Conservation (phyloP, 64 coral and sea anemone species). For the Montipora sp. region DNA sequence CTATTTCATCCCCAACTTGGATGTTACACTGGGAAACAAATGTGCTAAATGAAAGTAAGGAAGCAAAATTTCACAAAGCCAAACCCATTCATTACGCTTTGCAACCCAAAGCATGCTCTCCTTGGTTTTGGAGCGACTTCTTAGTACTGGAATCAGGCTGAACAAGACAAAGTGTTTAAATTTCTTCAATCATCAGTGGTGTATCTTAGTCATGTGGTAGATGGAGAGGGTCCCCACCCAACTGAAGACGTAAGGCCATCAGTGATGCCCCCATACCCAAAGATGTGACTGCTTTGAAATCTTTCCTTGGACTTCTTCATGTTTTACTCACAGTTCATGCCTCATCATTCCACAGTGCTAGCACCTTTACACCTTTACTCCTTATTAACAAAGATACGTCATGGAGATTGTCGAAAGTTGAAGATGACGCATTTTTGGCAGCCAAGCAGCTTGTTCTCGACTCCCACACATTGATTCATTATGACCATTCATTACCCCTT, state of each 20-base stretch:
- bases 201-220: conserved; percentile 13
- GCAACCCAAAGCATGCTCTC: conserved; percentile 32
- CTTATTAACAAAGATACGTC: conserved; percentile 14
- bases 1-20: background rate
- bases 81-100: conserved; percentile 45
- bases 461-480: conserved; percentile 60
- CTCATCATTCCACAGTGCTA: conserved; percentile 61
- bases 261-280: conserved; percentile 1
- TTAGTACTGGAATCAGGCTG: background rate
- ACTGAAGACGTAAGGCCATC: conserved; percentile 33
- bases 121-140: conserved; percentile 56
- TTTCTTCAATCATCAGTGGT: conserved; percentile 20
- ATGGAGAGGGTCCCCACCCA: conserved; percentile 35
- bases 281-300: conserved; percentile 56
- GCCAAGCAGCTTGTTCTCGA: conserved; percentile 55
- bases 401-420: conserved; percentile 40
- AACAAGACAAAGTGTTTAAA: no score
- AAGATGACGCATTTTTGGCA: conserved; percentile 50
- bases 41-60: background rate
- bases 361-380: conserved; percentile 18
- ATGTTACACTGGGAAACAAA: conserved; percentile 22
- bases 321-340: conserved; percentile 1
- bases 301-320: background rate
- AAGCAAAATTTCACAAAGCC: conserved; percentile 41
- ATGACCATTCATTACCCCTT: conserved; percentile 48